Evolutionary conservation across 2,888 invertebrate genomes (phyloP), one percentile per base, ranked within the genome.

Genomic region (Sinopyrophorus schimmeli): DNA sequence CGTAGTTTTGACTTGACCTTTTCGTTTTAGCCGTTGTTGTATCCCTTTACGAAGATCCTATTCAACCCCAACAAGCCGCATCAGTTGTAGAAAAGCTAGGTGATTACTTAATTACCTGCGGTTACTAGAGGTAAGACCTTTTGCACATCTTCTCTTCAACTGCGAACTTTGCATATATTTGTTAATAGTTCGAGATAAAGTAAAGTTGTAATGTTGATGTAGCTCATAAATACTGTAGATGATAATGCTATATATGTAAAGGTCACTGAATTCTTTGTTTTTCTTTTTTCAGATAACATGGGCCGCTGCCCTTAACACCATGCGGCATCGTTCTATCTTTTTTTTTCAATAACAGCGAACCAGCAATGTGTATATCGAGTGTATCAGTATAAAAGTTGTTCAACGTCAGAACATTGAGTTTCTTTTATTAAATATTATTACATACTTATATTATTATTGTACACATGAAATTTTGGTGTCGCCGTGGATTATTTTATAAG

Each of bases 61-160:
- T 92, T 78, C 92, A 92, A 81, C 92, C 93, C 77, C 92, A 93
- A 79, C 93, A 93, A 81, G 92, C 92, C 74, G 93, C 93, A 77
- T 92, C 92, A 68, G 91, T 93, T 79, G 92, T 92, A 78, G 93
- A 93, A 86, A 92, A 92, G 84, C 84, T 93, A 84, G 92, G 93
- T 82, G 93, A 93, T 79, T 93, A 93, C 87, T 88, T 93, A 84
- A 86, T 92, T 82, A 87, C 85, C 82, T 92, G 92, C 85, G 92
- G 92, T 85, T 92, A 91, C 87, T 93, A 92, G 86, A 84, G 82
- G 82, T 82, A 59, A 69, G 70, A 65, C n/a, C n/a, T n/a, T n/a
- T n/a, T n/a, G n/a, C n/a, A n/a, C n/a, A n/a, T n/a, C n/a, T n/a
- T n/a, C n/a, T n/a, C n/a, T n/a, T n/a, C n/a, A n/a, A n/a, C n/a